Evolutionary conservation across 2,888 invertebrate species (phyloP).

Genomic region (Thymelicus sylvestris): DNA sequence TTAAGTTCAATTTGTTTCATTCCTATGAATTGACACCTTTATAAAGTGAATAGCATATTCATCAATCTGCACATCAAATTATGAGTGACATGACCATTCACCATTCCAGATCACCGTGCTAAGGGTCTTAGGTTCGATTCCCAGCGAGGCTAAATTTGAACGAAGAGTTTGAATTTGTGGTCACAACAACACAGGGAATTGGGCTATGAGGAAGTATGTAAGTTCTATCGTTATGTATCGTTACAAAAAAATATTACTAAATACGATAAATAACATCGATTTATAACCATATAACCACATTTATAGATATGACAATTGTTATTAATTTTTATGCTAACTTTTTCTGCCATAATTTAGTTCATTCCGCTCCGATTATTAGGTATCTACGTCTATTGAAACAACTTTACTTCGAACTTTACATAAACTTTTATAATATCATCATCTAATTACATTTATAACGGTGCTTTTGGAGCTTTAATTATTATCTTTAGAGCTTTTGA

Average conservation of each 20-base stretch:
- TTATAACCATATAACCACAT: too few species aligned
- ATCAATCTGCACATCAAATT: not conserved
- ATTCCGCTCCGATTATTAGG: slow-evolving; percentile 18
- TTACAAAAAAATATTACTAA: too few species aligned
- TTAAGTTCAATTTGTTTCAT: too few species aligned
- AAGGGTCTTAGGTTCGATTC: too few species aligned
- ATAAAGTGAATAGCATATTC: slow-evolving; percentile 37
- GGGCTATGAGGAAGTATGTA: not conserved
- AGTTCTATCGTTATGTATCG: not conserved
- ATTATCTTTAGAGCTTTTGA: not conserved
- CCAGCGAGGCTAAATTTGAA: too few species aligned
- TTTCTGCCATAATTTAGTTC: not conserved
- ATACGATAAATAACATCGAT: too few species aligned
- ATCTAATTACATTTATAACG: not conserved
- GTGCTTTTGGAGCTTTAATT: not conserved
- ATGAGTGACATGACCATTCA: too few species aligned
- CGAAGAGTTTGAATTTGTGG: too few species aligned
- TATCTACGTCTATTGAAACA: slow-evolving; percentile 4
- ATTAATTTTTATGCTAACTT: not conserved
- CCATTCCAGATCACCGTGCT: too few species aligned
- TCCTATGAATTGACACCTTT: too few species aligned
- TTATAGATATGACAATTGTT: too few species aligned
- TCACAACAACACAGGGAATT: too few species aligned
- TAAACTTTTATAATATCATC: not conserved
- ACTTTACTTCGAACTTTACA: not conserved